These are phyloP conservation scores for Propithecus deckenii DNA, from an alignment of 2,797 vertebrate species.

Conservation along the genomic window DNA sequence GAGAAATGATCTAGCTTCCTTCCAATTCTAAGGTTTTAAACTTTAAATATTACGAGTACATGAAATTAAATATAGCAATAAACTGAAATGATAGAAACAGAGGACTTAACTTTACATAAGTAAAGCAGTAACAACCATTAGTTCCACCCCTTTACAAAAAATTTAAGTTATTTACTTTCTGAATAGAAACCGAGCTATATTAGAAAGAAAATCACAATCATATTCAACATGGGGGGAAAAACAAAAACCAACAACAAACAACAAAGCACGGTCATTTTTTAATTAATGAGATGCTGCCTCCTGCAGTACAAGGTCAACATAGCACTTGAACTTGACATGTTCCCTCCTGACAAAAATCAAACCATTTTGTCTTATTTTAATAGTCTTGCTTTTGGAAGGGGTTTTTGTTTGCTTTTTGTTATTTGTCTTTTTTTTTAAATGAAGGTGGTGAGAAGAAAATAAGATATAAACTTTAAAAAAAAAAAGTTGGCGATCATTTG, in stretches of 20 bases:
- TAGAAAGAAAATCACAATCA: background rate
- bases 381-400: background rate
- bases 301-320: constrained; percentile 22
- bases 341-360: background rate
- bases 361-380: background rate
- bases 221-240: background rate
- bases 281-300: constrained; percentile 62
- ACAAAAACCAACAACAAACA: background rate
- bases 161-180: background rate
- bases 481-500: background rate
- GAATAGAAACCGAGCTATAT: background rate
- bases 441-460: background rate
- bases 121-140: background rate
- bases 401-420: background rate
- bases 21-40: background rate
- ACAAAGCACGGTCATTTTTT: background rate
- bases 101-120: background rate
- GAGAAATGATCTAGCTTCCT: background rate
- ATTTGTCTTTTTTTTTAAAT: background rate
- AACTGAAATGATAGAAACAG: background rate
- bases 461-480: background rate
- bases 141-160: background rate
- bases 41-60: background rate
- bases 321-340: background rate
- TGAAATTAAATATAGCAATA: background rate